Evolutionary conservation across 2,888 invertebrate genomes (phyloP).

Genomic region (Papilio elwesi): DNA sequence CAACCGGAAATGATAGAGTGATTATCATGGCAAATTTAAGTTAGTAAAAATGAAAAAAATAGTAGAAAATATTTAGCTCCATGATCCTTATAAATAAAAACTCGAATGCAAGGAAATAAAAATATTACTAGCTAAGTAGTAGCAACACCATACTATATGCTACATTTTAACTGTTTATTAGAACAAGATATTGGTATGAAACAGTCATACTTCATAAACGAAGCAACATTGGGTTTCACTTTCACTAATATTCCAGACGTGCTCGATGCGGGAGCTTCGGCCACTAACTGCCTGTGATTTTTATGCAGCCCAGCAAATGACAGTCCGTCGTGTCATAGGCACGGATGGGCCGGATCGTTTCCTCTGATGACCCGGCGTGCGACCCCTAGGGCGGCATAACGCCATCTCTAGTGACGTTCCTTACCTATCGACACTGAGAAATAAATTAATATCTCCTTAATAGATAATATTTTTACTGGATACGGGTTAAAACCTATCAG

Average conservation of each 20-base stretch:
- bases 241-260: conserved; percentile 33
- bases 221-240: conserved; percentile 21
- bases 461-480: no score
- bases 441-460: no score
- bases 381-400: conserved; percentile 59
- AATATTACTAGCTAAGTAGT: no score
- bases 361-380: conserved; percentile 70
- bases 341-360: conserved; percentile 62
- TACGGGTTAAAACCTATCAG: no score
- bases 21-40: no score
- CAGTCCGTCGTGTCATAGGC: conserved; percentile 63
- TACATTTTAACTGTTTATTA: not conserved
- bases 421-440: conserved; percentile 44
- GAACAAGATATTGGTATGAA: not conserved
- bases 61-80: no score
- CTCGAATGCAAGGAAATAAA: no score
- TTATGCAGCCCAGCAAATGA: conserved; percentile 37
- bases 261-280: conserved; percentile 17
- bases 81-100: no score
- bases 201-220: not conserved
- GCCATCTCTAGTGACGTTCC: conserved; percentile 50
- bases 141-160: no score
- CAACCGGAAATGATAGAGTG: no score
- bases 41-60: no score
- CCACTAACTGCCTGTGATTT: conserved; percentile 37